Conservation (phyloP, 2,797 vertebrate genomes). For the Dermochelys coriacea region DNA sequence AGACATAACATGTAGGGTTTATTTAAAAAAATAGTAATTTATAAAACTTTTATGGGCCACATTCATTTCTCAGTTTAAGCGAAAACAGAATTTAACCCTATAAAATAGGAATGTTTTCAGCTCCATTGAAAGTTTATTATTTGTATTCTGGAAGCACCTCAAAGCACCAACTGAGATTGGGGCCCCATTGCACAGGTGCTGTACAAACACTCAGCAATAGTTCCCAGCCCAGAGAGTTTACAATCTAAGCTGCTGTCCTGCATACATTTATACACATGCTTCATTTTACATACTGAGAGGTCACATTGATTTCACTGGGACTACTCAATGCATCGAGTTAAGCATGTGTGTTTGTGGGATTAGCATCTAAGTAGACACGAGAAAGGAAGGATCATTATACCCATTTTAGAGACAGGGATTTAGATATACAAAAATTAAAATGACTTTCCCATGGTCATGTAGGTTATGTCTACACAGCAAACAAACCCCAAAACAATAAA, state of each 20-base stretch:
- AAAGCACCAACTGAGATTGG: background rate
- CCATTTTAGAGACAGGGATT: background rate
- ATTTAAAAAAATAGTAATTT: slow-evolving; percentile 20
- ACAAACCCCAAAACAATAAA: background rate
- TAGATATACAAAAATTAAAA: background rate
- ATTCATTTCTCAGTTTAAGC: slow-evolving; percentile 38
- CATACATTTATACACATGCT: background rate
- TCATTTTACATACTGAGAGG: background rate
- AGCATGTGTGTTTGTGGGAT: background rate
- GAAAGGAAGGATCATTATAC: background rate
- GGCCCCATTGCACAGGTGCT: background rate
- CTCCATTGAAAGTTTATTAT: background rate
- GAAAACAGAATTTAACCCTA: slow-evolving; percentile 7
- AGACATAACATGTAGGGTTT: slow-evolving; percentile 14
- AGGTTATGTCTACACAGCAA: background rate
- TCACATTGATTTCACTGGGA: background rate
- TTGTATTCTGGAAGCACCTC: background rate
- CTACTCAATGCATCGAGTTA: background rate
- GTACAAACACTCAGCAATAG: background rate
- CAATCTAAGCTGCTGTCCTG: background rate
- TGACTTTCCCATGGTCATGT: background rate
- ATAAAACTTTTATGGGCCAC: slow-evolving; percentile 51
- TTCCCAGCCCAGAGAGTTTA: background rate
- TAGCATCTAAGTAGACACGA: background rate
- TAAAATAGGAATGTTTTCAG: background rate